These are phyloP conservation scores for Maniola hyperantus DNA, from an alignment of 2,888 invertebrate species.

Conservation along the genomic window DNA sequence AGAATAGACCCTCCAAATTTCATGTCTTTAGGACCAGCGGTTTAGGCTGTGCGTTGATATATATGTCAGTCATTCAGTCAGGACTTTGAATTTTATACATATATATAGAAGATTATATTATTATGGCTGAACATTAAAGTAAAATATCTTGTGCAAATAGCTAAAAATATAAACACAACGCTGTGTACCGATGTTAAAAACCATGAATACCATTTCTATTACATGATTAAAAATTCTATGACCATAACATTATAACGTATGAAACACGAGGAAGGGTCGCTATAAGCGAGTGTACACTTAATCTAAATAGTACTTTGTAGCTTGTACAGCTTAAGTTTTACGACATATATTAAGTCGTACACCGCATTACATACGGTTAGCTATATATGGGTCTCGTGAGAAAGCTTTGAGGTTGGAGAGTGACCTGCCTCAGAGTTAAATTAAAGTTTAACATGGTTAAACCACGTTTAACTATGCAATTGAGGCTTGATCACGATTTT, in stretches of 20 bases:
- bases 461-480: neutral
- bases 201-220: too few species aligned
- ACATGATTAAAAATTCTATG: neutral
- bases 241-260: neutral
- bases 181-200: too few species aligned
- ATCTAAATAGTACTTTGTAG: conserved; percentile 23
- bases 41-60: too few species aligned
- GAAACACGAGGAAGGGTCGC: conserved; percentile 1
- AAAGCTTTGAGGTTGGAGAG: conserved; percentile 40
- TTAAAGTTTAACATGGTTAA: conserved; percentile 17
- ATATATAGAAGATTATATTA: too few species aligned
- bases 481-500: neutral
- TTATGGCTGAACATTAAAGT: too few species aligned
- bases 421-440: conserved; percentile 17
- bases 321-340: conserved; percentile 34
- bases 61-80: too few species aligned
- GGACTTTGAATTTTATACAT: too few species aligned
- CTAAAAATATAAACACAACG: too few species aligned
- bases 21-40: too few species aligned
- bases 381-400: conserved; percentile 41
- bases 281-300: conserved; percentile 7
- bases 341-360: conserved; percentile 40
- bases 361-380: conserved; percentile 41
- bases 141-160: too few species aligned
- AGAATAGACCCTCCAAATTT: too few species aligned